Conservation (phyloP, 2,888 invertebrate genomes). For the Dendrolimus pini region DNA sequence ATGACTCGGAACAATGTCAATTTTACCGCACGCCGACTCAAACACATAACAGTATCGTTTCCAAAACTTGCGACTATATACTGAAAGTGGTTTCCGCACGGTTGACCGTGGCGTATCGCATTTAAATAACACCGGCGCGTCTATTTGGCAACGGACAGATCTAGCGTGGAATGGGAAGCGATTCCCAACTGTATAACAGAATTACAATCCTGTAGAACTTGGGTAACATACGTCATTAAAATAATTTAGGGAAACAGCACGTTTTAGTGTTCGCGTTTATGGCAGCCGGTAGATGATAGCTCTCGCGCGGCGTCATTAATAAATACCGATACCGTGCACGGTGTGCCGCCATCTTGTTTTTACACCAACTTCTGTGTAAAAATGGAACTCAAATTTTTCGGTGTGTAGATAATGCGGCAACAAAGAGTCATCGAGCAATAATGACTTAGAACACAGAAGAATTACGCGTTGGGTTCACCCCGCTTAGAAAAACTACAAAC, state of each 20-base stretch:
- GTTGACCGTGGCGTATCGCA: slow-evolving; percentile 28
- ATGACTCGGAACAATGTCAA: slow-evolving; percentile 42
- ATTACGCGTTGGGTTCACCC: slow-evolving; percentile 33
- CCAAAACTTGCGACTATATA: slow-evolving; percentile 24
- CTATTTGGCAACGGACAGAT: slow-evolving; percentile 38
- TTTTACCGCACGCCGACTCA: slow-evolving; percentile 15
- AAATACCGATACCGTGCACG: slow-evolving; percentile 52
- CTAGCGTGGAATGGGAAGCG: slow-evolving; percentile 27
- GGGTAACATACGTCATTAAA: slow-evolving; percentile 58
- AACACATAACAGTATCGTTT: slow-evolving; percentile 25
- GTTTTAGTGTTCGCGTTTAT: slow-evolving; percentile 61
- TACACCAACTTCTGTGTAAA: slow-evolving; percentile 39
- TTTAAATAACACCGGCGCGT: slow-evolving; percentile 19
- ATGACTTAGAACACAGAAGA: slow-evolving; percentile 46
- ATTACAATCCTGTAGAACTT: slow-evolving; percentile 50
- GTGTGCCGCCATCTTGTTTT: slow-evolving; percentile 52
- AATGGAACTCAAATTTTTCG: slow-evolving; percentile 54
- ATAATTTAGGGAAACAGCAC: slow-evolving; percentile 64
- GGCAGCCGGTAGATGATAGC: slow-evolving; percentile 44
- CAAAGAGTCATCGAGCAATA: slow-evolving; percentile 52
- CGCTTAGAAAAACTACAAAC: slow-evolving; percentile 21
- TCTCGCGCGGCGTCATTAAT: slow-evolving; percentile 52
- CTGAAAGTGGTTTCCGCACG: slow-evolving; percentile 15
- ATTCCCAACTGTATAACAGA: slow-evolving; percentile 41
- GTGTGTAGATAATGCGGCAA: slow-evolving; percentile 55